A percentile compares a stretch with the other conserved stretches of the same genome.
phyloP scores from a whole-genome alignment of 37 sponge, comb jelly and placozoan species.

The Diacarnus erythraeanus region DNA sequence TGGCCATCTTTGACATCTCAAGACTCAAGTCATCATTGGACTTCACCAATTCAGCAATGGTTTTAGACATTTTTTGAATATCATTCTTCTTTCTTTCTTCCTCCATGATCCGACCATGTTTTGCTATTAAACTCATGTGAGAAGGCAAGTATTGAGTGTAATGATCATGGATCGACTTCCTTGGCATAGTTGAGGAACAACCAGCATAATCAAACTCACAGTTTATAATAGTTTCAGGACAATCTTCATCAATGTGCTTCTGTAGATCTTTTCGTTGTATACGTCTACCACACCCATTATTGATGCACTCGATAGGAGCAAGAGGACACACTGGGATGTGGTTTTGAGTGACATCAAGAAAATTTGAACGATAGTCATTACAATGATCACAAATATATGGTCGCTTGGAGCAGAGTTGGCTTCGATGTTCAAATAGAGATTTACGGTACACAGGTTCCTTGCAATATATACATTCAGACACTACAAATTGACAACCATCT shows the following conservation, averaged over 20 bases:
- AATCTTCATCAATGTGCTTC: constrained; percentile 5
- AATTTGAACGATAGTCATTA: constrained; percentile 8
- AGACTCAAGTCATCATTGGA: not conserved
- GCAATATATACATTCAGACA: constrained; percentile 1
- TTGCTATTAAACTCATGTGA: constrained; percentile 1
- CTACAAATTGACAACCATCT: constrained; percentile 7
- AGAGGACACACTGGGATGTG: constrained; percentile 12
- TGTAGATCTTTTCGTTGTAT: not conserved
- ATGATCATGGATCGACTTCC: constrained; percentile 10
- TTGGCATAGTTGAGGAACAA: not conserved
- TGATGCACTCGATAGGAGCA: constrained; percentile 22
- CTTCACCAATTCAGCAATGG: not conserved
- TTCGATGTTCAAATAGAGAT: not conserved
- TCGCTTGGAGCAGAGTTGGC: constrained; percentile 4
- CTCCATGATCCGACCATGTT: not conserved
- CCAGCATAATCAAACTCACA: constrained; percentile 25
- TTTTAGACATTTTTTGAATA: too few relatives aligned
- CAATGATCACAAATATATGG: constrained; percentile 30
- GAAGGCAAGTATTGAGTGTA: not conserved
- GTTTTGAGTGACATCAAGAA: constrained; percentile 17
- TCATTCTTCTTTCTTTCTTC: not conserved
- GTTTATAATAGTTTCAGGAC: constrained; percentile 6
- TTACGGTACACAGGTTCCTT: not conserved
- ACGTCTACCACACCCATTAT: constrained; percentile 2
- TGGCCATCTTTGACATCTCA: not conserved